Percentiles rank a stretch among this genome's conserved stretches.
Evolutionary conservation across 2,888 invertebrate genomes (phyloP).

Genomic region (Folsomia manolachei): DNA sequence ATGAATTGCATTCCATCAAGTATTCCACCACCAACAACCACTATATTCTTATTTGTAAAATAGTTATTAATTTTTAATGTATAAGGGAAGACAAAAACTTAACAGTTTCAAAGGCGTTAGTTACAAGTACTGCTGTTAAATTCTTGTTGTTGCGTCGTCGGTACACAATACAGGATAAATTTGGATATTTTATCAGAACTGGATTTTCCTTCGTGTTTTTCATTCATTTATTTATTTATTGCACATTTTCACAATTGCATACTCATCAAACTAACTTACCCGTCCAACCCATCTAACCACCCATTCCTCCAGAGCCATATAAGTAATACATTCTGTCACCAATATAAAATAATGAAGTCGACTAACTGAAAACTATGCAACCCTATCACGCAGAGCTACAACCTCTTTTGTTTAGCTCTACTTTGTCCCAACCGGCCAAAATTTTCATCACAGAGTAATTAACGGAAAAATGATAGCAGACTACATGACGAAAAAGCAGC

Average conservation of each 20-base stretch:
- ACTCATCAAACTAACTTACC: no score
- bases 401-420: no score
- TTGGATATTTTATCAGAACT: constrained; percentile 8
- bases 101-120: background rate
- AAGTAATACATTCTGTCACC: no score
- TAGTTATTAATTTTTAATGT: background rate
- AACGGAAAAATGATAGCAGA: background rate
- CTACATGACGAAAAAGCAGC: no score
- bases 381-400: no score
- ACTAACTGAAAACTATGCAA: no score
- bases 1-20: no score
- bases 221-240: background rate
- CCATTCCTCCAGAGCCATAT: no score
- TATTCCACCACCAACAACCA: background rate
- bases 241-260: background rate
- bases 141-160: background rate
- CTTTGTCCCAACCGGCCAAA: no score
- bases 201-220: background rate
- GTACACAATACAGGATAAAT: constrained; percentile 1
- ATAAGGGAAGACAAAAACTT: background rate
- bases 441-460: no score
- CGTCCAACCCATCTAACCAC: no score
- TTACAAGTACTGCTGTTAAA: constrained; percentile 5
- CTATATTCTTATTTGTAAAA: background rate
- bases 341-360: no score